Conservation (phyloP, 1,140 invertebrate genomes). For the Drosophila hydei region DNA sequence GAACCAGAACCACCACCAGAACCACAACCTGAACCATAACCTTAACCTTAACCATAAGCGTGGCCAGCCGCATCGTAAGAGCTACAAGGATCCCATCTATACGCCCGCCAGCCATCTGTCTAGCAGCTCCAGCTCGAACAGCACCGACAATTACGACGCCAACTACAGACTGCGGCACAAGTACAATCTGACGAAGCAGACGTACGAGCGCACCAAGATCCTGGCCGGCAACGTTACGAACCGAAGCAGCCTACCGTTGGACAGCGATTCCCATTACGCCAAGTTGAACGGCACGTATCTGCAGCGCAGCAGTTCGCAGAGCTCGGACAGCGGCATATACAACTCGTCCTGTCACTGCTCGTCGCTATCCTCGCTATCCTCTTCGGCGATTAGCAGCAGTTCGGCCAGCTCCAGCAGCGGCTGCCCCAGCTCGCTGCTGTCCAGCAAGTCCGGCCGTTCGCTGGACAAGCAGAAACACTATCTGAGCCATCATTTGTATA, state of each 20-base stretch:
- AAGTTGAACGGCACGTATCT: conserved; percentile 59
- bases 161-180: conserved; percentile 74
- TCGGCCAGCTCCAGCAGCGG: conserved; percentile 67
- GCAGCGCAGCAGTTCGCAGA: conserved; percentile 65
- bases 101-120: conserved; percentile 59
- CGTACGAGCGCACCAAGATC: conserved; percentile 71
- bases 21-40: conserved; percentile 37
- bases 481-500: conserved; percentile 86
- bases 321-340: conserved; percentile 78
- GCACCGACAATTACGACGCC: conserved; percentile 53
- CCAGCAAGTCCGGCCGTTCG: conserved; percentile 84
- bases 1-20: conserved; percentile 50
- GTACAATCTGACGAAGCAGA: conserved; percentile 74
- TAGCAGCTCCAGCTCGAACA: conserved; percentile 46
- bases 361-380: conserved; percentile 61
- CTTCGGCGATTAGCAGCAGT: conserved; percentile 66
- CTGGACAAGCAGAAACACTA: conserved; percentile 85
- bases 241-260: conserved; percentile 35
- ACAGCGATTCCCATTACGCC: conserved; percentile 68
- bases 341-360: conserved; percentile 82
- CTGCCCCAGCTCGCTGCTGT: conserved; percentile 59
- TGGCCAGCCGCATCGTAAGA: conserved; percentile 39
- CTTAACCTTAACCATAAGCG: conserved; percentile 44
- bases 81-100: conserved; percentile 61
- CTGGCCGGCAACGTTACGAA: conserved; percentile 13